Conservation (phyloP, 2,888 invertebrate species). For the Adineta ricciae region DNA sequence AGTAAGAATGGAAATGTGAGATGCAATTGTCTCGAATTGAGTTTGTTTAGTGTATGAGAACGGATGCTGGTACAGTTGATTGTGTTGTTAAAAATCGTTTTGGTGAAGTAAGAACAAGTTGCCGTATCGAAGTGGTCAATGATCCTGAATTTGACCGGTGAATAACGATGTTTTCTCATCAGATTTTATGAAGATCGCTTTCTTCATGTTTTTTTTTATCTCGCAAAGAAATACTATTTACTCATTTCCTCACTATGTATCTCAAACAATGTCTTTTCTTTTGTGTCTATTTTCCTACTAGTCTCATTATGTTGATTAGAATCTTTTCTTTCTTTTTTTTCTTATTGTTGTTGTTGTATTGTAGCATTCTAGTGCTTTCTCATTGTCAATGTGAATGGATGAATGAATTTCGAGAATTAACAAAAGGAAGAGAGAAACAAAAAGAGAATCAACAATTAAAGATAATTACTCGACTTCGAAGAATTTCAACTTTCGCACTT, state of each 20-base stretch:
- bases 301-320: not conserved
- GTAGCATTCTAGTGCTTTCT: not conserved
- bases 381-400: not conserved
- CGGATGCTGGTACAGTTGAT: not conserved
- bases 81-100: constrained; percentile 6
- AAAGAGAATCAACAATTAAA: not conserved
- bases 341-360: not conserved
- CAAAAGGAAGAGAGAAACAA: not conserved
- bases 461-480: not conserved
- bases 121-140: not conserved
- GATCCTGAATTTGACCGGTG: not conserved
- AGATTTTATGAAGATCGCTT: not conserved
- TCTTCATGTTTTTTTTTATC: not conserved
- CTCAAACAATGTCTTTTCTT: not conserved
- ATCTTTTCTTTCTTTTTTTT: not conserved
- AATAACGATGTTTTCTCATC: not conserved
- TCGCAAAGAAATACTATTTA: not conserved
- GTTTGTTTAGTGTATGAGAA: not conserved
- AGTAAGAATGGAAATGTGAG: not conserved
- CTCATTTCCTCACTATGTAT: not conserved
- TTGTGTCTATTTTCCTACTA: constrained; percentile 9
- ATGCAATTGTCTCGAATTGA: not conserved
- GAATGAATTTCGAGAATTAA: not conserved
- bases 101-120: constrained; percentile 18
- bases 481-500: not conserved